Percentiles rank a stretch among this genome's conserved stretches.
These are phyloP conservation scores for Pterocles gutturalis DNA, from an alignment of 2,113 vertebrate species.

Conservation along the genomic window DNA sequence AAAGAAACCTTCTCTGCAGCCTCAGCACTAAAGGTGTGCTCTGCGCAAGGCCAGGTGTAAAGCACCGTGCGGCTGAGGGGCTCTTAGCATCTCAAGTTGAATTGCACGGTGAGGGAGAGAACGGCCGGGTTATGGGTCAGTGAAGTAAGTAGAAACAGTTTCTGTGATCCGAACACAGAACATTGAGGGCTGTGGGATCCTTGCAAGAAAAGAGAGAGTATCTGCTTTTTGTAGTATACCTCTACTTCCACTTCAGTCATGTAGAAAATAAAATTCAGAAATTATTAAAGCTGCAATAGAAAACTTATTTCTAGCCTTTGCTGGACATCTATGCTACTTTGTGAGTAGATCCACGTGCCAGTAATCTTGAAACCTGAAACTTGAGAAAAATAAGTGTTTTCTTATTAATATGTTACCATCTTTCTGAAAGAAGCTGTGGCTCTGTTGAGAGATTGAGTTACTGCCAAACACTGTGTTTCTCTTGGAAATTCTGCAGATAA, in stretches of 20 bases:
- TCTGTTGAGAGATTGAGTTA: constrained; percentile 48
- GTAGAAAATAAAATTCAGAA: neutral
- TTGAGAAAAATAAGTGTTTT: neutral
- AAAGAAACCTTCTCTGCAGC: neutral
- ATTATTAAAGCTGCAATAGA: neutral
- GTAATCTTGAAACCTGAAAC: neutral
- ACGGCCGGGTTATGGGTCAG: accelerated
- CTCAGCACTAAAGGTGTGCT: neutral
- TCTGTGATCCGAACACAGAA: neutral
- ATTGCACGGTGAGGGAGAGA: no score
- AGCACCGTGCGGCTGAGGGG: accelerated
- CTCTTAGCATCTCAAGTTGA: accelerated
- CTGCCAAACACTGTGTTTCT: constrained; percentile 37
- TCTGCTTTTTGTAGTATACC: neutral
- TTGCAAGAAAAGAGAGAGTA: accelerated
- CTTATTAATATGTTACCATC: neutral
- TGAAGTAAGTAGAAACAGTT: neutral
- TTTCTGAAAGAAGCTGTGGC: neutral
- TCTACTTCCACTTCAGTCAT: neutral
- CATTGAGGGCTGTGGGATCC: accelerated
- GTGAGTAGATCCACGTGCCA: neutral
- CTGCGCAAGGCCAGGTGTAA: neutral
- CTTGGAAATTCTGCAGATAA: constrained; percentile 61
- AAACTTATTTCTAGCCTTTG: neutral
- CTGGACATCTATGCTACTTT: neutral